Conservation (phyloP, 1,140 invertebrate species). For the Drosophila eugracilis region DNA sequence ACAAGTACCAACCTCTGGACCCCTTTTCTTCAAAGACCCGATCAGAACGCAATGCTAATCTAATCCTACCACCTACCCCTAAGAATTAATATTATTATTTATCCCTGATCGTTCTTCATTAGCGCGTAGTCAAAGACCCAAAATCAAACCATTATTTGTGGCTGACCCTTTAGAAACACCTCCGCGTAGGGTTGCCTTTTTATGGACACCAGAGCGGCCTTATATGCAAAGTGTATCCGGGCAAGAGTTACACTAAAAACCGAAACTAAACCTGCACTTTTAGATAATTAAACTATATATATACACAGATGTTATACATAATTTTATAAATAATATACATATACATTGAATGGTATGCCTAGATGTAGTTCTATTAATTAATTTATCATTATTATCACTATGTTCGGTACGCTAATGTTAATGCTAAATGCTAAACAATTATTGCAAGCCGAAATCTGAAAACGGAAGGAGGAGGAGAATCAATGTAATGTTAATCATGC, state of each 20-base stretch:
- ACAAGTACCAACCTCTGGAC: too few relatives aligned
- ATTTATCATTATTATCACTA: constrained; percentile 65
- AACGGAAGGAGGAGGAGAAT: constrained; percentile 14
- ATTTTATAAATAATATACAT: constrained; percentile 36
- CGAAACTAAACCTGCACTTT: constrained; percentile 54
- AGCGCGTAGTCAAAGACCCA: constrained; percentile 14
- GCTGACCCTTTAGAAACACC: not conserved
- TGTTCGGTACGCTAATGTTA: constrained; percentile 52
- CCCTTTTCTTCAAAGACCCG: constrained; percentile 21
- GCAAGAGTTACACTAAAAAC: constrained; percentile 44
- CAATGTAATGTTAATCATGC: constrained; percentile 68
- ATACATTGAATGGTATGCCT: constrained; percentile 70
- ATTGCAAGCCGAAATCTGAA: constrained; percentile 36
- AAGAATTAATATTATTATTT: constrained; percentile 12
- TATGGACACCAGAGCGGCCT: constrained; percentile 76
- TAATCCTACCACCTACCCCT: constrained; percentile 12
- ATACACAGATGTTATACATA: constrained; percentile 38
- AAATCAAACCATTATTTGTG: constrained; percentile 5
- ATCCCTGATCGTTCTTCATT: constrained; percentile 5
- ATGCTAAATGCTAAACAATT: constrained; percentile 40
- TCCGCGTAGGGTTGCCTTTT: constrained; percentile 15
- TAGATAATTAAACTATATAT: constrained; percentile 64
- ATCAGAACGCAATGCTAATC: constrained; percentile 18
- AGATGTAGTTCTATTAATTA: constrained; percentile 70
- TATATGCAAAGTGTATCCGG: constrained; percentile 52